These are phyloP conservation scores for Drosophila koepferae DNA, from an alignment of 2,888 invertebrate species.

Conservation along the genomic window DNA sequence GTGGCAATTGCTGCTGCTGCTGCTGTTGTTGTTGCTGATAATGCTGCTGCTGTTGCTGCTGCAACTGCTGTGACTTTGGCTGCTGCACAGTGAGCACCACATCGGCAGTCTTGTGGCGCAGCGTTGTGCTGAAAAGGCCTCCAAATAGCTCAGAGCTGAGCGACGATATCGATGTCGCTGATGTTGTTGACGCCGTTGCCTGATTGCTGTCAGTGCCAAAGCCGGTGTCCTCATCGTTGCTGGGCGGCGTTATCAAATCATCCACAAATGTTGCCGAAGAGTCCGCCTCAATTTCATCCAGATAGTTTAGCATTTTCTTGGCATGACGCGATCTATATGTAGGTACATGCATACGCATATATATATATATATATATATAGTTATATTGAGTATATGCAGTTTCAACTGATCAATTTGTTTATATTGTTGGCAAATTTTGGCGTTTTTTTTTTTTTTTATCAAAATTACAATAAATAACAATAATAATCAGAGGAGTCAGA, in stretches of 20 bases:
- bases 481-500: neutral
- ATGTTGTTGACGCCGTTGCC: conserved; percentile 25
- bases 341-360: conserved; percentile 44
- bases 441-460: neutral
- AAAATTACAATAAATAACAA: neutral
- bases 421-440: conserved; percentile 1
- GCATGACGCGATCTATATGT: conserved; percentile 74
- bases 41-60: conserved; percentile 15
- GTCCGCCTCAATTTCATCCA: conserved; percentile 59
- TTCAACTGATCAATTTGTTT: neutral
- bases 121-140: conserved; percentile 50
- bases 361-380: conserved; percentile 40
- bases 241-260: conserved; percentile 23
- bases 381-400: conserved; percentile 19
- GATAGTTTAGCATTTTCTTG: conserved; percentile 69
- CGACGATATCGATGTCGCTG: conserved; percentile 12
- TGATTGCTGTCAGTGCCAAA: conserved; percentile 61
- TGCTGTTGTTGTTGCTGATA: conserved; percentile 16
- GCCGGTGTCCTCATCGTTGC: conserved; percentile 69
- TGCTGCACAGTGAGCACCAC: conserved; percentile 33
- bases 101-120: conserved; percentile 24
- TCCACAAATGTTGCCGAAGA: conserved; percentile 37
- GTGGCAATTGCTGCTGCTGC: conserved; percentile 38
- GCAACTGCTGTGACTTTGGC: conserved; percentile 11
- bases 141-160: conserved; percentile 55